Evolutionary conservation across 2,113 vertebrate genomes (phyloP), one percentile per base, ranked within the genome.

Genomic region (Phaetusa simplex): DNA sequence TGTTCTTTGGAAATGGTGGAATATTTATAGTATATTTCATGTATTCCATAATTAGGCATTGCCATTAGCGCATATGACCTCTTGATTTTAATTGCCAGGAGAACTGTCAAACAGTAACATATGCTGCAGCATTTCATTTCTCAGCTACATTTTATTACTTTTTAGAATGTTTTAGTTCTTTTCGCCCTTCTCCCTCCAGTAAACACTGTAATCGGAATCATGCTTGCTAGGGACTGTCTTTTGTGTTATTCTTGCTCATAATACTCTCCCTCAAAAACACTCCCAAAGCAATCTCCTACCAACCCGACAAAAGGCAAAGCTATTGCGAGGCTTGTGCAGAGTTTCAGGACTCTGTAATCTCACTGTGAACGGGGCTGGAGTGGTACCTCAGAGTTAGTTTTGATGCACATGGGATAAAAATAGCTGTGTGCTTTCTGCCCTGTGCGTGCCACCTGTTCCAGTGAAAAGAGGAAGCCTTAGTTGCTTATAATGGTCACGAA

Each of bases 401-500:
- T 79, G 65, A 55, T 95, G 86, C 55, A 36, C 1, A 0, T 69
- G 66, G 66, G 40, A 45, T 83, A 79, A 89, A 96, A 96, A 96
- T 84, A 94, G 81, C 83, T 47, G 8, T 20, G 69, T 76, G 56
- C 80, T 89, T 76, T 91, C 38, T 94, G 91, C 38, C 27, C 40
- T 12, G 2, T 81, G 69, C 61, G 6, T 22, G 3, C 90, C 97
- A 97, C 95, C 96, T 98, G 97, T 77, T 92, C 91, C 72, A 70
- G 30, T 59, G 90, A 89, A 95, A 97, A 97, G 95, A 91, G 97
- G 97, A 97, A 98, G 88, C 90, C 36, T 30, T 45, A 53, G 47
- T 67, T 88, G 61, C 82, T 84, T 84, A 14, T 79, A 79, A 67
- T 78, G 82, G 83, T 64, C 62, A 65, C 4, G 50, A 97, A 97